A percentile compares a stretch with the other conserved stretches of the same genome.
phyloP scores from a whole-genome alignment of 1,140 invertebrate species.

The Lineus longissimus region DNA sequence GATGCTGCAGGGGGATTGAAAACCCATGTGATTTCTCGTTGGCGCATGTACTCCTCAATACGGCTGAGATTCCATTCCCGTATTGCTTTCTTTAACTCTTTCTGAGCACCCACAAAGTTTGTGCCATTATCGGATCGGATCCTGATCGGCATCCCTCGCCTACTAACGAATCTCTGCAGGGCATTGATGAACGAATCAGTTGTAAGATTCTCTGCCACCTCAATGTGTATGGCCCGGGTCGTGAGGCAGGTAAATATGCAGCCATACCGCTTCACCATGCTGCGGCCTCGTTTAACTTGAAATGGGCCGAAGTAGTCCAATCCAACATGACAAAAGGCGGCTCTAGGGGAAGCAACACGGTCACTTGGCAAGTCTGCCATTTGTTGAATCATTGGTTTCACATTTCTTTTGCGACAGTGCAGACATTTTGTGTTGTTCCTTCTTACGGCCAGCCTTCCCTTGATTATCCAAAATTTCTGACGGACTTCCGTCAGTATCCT shows the following conservation, averaged over 20 bases:
- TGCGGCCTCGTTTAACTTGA: conserved; percentile 12
- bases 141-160: conserved; percentile 12
- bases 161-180: conserved; percentile 15
- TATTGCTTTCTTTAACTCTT: conserved; percentile 7
- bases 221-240: conserved; percentile 17
- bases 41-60: background rate
- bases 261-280: conserved; percentile 17
- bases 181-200: conserved; percentile 24
- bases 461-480: conserved; percentile 13
- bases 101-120: conserved; percentile 20
- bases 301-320: conserved; percentile 21
- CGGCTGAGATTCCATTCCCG: conserved; percentile 13
- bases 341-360: conserved; percentile 8
- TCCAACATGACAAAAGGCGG: conserved; percentile 7
- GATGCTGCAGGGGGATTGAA: conserved; percentile 27
- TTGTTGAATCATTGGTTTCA: background rate
- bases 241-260: conserved; percentile 19
- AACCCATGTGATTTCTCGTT: conserved; percentile 40
- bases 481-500: conserved; percentile 1
- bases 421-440: background rate
- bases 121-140: conserved; percentile 17
- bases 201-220: conserved; percentile 18
- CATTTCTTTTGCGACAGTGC: background rate
- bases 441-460: background rate
- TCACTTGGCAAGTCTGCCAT: conserved; percentile 14